phyloP scores from a whole-genome alignment of 1,140 invertebrate genomes.

The Belonocnema kinseyi region DNA sequence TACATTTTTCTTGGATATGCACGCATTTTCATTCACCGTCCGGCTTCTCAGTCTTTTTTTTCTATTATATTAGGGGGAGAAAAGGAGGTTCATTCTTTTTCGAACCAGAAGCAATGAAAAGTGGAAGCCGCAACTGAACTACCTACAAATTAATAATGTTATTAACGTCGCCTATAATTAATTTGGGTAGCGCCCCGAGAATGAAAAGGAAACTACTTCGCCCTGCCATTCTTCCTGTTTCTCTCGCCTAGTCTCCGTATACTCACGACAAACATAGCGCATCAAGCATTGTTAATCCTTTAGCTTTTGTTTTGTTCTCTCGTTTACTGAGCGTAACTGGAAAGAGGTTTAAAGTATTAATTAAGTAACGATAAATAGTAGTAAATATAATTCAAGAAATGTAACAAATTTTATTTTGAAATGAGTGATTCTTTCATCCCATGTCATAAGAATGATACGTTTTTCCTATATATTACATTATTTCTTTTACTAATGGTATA shows the following conservation, averaged over 20 bases:
- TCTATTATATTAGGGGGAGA: not conserved
- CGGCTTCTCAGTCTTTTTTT: not conserved
- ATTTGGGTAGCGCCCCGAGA: constrained; percentile 41
- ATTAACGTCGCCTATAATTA: constrained; percentile 53
- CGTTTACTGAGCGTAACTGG: constrained; percentile 14
- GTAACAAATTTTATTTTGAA: too few relatives aligned
- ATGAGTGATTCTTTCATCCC: too few relatives aligned
- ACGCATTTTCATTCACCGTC: not conserved
- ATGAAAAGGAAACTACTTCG: constrained; percentile 48
- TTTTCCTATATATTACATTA: too few relatives aligned
- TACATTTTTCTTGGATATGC: not conserved
- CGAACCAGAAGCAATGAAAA: constrained; percentile 7
- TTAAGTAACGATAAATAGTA: not conserved
- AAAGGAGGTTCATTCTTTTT: not conserved
- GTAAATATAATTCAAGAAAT: too few relatives aligned
- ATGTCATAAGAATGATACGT: too few relatives aligned
- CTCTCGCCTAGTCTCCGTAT: constrained; percentile 38
- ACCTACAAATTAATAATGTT: constrained; percentile 55
- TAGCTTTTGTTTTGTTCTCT: constrained; percentile 42
- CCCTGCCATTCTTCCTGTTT: constrained; percentile 38
- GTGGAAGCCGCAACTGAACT: constrained; percentile 36
- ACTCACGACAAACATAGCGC: constrained; percentile 28
- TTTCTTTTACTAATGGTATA: too few relatives aligned
- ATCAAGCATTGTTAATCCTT: constrained; percentile 51
- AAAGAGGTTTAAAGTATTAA: not conserved